phyloP scores from a whole-genome alignment of 1,140 invertebrate species.

The Aphaenogaster rudis region DNA sequence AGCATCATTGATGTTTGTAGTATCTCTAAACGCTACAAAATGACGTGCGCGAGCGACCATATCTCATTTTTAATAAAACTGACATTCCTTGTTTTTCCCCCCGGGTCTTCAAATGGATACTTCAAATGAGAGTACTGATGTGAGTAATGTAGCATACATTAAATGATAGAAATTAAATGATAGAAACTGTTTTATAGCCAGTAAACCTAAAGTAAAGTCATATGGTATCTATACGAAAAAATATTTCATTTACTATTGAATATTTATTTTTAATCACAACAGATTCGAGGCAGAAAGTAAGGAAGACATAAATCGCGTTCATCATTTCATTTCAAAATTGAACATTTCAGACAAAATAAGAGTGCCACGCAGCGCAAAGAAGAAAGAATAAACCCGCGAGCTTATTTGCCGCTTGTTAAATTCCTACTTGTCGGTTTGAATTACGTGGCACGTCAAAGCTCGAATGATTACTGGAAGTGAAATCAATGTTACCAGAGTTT shows the following conservation, averaged over 20 bases:
- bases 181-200: background rate
- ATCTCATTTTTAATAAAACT: too few species aligned
- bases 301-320: background rate
- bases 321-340: background rate
- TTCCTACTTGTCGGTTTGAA: conserved; percentile 11
- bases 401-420: conserved; percentile 46
- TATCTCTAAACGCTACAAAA: too few species aligned
- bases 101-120: too few species aligned
- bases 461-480: background rate
- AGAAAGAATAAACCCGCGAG: background rate
- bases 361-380: background rate
- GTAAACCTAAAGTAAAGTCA: background rate
- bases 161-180: too few species aligned
- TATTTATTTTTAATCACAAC: background rate
- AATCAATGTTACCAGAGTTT: conserved; percentile 40
- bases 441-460: conserved; percentile 5
- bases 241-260: background rate
- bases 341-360: background rate
- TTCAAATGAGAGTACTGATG: too few species aligned
- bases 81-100: too few species aligned
- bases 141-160: too few species aligned
- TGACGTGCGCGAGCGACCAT: too few species aligned
- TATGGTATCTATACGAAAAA: background rate
- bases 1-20: too few species aligned
- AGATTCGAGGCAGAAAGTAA: background rate